phyloP scores from a whole-genome alignment of 1,140 invertebrate genomes.

The Andrena cerasifolii region DNA sequence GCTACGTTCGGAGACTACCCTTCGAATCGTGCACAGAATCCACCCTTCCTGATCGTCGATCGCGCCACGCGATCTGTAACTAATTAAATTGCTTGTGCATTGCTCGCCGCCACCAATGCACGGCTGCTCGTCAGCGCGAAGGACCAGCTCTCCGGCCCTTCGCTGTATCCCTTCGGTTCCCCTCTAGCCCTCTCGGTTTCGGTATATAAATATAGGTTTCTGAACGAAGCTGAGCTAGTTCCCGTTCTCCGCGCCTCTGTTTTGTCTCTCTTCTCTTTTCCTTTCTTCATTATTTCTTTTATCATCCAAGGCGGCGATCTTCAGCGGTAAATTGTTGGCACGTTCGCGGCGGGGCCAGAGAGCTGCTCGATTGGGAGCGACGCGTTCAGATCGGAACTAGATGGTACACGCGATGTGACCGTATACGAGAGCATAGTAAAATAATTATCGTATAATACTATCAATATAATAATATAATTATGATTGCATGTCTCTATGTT shows the following conservation, averaged over 20 bases:
- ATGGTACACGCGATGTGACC: slow-evolving; percentile 46
- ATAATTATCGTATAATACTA: slow-evolving; percentile 69
- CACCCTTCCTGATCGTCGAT: not conserved
- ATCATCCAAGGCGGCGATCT: not conserved
- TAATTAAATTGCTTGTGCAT: slow-evolving; percentile 60
- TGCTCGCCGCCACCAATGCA: slow-evolving; percentile 25
- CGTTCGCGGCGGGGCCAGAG: slow-evolving; percentile 42
- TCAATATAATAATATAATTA: slow-evolving; percentile 65
- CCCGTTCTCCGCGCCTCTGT: not conserved
- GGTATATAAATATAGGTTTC: not conserved
- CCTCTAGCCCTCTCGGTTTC: slow-evolving; percentile 18
- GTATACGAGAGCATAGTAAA: slow-evolving; percentile 69
- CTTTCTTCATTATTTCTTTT: slow-evolving; percentile 4
- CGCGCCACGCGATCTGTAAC: slow-evolving; percentile 29
- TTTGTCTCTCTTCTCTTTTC: not conserved
- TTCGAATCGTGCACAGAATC: slow-evolving; percentile 54
- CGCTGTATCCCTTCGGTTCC: not conserved
- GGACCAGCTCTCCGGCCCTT: slow-evolving; percentile 21
- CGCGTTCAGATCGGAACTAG: slow-evolving; percentile 33
- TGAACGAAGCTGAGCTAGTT: not conserved
- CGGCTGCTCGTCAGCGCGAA: slow-evolving; percentile 7
- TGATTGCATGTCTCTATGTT: slow-evolving; percentile 51
- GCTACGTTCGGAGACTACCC: slow-evolving; percentile 31
- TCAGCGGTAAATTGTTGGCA: slow-evolving; percentile 47
- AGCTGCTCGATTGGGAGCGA: slow-evolving; percentile 28